Evolutionary conservation across 2,113 vertebrate genomes (phyloP), one percentile per base, ranked within the genome.

Genomic region (Ranitomeya variabilis): DNA sequence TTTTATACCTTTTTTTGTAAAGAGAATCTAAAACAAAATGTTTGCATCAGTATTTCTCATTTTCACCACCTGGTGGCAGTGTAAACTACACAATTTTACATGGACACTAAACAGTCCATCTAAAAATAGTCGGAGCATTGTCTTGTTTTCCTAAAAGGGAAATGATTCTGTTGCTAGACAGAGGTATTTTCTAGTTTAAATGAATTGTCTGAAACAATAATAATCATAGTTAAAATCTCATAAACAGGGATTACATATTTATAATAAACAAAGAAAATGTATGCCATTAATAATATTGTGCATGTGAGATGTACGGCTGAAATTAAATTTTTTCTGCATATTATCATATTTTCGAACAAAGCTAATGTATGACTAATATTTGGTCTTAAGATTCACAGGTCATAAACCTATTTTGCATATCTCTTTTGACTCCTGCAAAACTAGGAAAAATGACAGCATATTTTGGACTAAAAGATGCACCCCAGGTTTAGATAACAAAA

Each of bases 171-270:
- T 85, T 74, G 67, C 83, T 76, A 85, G 83, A 85, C 83, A 85
- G 83, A 73, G 69, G 71, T 76, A 76, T 76, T 85, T 85, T 85
- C 52, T 85, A 31, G 83, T 85, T 76, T 76, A 76, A 85, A 84
- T 84, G 82, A 69, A 84, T 84, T 84, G 82, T 84, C 82, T 69
- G 82, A 84, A 84, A 84, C 82, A 84, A 84, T 84, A 84, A 84
- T 71, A 84, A 84, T 84, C 82, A 55, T 84, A 55, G 66, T 71
- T 54, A 69, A 84, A 84, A 84, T 55, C 82, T 84, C 82, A 84
- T 84, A 84, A 84, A 55, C 67, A 71, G 45, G 21, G 64, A 66
- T 84, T 83, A 64, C 80, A 45, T 83, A 83, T 83, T 64, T 83
- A 69, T 67, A 84, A 84, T 54, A 84, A 69, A 54, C 45, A 54